Conservation (phyloP, 64 coral and sea anemone species). For the Pocillopora damicornis region DNA sequence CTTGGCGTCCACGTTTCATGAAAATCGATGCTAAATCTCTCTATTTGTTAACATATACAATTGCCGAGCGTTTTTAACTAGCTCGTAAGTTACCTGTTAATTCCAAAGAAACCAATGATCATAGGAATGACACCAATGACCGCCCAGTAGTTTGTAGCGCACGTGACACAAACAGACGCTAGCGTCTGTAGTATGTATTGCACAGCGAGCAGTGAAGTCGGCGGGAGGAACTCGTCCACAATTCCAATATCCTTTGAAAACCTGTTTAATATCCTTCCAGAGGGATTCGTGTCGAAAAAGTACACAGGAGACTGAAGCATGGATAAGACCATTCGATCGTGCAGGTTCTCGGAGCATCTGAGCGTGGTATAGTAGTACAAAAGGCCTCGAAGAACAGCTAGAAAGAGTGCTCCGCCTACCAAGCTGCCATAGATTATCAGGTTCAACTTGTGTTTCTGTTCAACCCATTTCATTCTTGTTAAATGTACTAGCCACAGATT, state of each 20-base stretch:
- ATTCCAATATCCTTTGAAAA: slow-evolving; percentile 95
- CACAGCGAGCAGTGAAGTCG: slow-evolving; percentile 72
- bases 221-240: slow-evolving; percentile 87
- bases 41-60: no score
- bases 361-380: slow-evolving; percentile 84
- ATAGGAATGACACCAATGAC: slow-evolving; percentile 83
- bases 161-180: slow-evolving; percentile 86
- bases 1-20: no score
- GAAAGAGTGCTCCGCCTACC: slow-evolving; percentile 75
- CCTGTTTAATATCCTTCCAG: slow-evolving; percentile 82
- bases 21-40: no score
- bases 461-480: slow-evolving; percentile 79
- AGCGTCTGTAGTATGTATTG: slow-evolving; percentile 91
- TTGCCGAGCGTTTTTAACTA: no score
- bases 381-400: slow-evolving; percentile 78
- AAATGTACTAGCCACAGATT: slow-evolving; percentile 91
- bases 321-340: slow-evolving; percentile 85
- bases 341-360: slow-evolving; percentile 77
- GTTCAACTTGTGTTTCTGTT: slow-evolving; percentile 91
- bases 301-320: slow-evolving; percentile 81
- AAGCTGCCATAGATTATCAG: slow-evolving; percentile 84
- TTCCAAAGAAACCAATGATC: slow-evolving; percentile 69
- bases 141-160: slow-evolving; percentile 82
- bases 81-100: slow-evolving; percentile 56
- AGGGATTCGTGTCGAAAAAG: slow-evolving; percentile 91